A percentile compares a stretch with the other conserved stretches of the same genome.
Conservation (phyloP, 1,140 invertebrate species). For the Sweltsa coloradensis region DNA sequence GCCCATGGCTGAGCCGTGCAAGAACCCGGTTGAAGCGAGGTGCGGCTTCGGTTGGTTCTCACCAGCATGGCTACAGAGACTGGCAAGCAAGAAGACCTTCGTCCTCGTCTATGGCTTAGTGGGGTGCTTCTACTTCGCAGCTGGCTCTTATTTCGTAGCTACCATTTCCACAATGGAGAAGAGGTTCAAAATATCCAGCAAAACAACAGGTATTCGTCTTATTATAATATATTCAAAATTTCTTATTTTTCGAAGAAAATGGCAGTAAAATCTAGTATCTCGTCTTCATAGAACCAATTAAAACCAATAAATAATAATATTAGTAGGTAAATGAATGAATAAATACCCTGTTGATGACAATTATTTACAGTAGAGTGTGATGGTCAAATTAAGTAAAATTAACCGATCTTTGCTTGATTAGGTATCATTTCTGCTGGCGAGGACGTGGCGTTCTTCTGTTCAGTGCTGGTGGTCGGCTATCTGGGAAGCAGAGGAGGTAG, state of each 20-base stretch:
- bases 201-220: conserved; percentile 23
- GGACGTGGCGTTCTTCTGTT: conserved; percentile 6
- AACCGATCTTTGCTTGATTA: background rate
- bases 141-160: conserved; percentile 27
- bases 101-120: conserved; percentile 26
- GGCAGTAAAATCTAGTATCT: background rate
- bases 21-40: background rate
- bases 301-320: too few species aligned
- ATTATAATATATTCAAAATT: background rate
- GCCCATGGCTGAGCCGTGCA: too few species aligned
- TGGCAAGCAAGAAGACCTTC: conserved; percentile 26
- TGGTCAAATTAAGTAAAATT: too few species aligned
- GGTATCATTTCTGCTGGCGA: background rate
- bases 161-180: conserved; percentile 31
- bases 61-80: conserved; percentile 26
- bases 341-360: too few species aligned
- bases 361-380: too few species aligned
- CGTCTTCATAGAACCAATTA: too few species aligned
- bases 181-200: conserved; percentile 29
- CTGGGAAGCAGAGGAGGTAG: conserved; percentile 9
- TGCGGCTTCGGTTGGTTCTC: conserved; percentile 22
- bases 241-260: background rate
- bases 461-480: conserved; percentile 1
- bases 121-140: conserved; percentile 24
- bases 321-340: too few species aligned